These are phyloP conservation scores for Villa cingulata DNA, from an alignment of 2,888 invertebrate genomes.

Conservation along the genomic window DNA sequence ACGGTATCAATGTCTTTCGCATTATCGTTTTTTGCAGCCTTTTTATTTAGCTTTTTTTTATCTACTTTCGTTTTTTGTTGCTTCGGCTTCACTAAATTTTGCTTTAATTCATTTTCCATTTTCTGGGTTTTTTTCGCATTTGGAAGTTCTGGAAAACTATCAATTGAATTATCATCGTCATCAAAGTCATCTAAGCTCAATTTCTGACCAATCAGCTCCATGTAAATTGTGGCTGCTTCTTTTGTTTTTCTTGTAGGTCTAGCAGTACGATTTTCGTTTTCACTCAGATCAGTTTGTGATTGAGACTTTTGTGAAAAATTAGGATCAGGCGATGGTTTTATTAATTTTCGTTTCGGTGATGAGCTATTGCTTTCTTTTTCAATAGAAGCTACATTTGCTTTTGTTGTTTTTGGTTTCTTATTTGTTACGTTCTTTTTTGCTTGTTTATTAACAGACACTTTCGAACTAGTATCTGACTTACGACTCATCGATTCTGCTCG, in stretches of 20 bases:
- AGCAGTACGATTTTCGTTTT: conserved; percentile 15
- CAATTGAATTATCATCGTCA: conserved; percentile 47
- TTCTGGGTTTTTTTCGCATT: conserved; percentile 48
- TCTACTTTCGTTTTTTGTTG: conserved; percentile 1
- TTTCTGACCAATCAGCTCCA: conserved; percentile 59
- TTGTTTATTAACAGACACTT: conserved; percentile 12
- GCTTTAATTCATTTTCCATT: conserved; percentile 44
- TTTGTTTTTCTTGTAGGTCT: conserved; percentile 57
- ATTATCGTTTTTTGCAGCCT: conserved; percentile 10
- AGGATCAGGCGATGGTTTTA: conserved; percentile 8
- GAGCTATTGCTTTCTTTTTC: conserved; percentile 6
- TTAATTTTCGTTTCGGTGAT: conserved; percentile 20
- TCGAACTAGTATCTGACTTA: conserved; percentile 14
- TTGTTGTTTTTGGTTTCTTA: conserved; percentile 8
- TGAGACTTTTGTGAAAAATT: conserved; percentile 12
- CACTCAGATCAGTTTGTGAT: conserved; percentile 13
- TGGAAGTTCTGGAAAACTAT: conserved; percentile 53
- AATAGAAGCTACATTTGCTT: neutral
- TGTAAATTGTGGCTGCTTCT: conserved; percentile 58
- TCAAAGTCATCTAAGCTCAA: conserved; percentile 47
- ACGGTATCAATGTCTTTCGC: neutral
- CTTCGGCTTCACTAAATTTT: conserved; percentile 22
- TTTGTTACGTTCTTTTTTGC: conserved; percentile 12
- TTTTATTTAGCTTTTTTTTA: conserved; percentile 1
- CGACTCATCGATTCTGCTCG: conserved; percentile 6